phyloP scores from a whole-genome alignment of 2,797 vertebrate species.

The Sylvilagus floridanus region DNA sequence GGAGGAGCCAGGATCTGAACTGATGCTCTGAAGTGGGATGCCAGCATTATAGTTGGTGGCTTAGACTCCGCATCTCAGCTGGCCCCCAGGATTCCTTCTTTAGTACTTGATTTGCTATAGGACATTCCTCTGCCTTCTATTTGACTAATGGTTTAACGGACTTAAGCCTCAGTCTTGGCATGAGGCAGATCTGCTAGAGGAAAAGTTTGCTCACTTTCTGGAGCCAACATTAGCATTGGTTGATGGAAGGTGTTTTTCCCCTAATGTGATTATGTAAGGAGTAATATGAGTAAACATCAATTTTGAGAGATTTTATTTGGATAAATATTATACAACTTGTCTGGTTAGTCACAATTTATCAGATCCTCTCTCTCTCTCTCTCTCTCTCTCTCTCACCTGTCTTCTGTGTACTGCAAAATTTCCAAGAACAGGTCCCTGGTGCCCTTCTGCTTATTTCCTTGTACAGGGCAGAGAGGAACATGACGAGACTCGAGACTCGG shows the following conservation, averaged over 20 bases:
- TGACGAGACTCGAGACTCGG: conserved; percentile 9
- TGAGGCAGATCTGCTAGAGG: not conserved
- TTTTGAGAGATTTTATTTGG: conserved; percentile 70
- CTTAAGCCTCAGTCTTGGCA: not conserved
- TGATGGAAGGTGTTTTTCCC: not conserved
- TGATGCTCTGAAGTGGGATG: too few relatives aligned
- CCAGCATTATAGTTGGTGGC: too few relatives aligned
- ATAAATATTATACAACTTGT: conserved; percentile 63
- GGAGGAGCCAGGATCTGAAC: too few relatives aligned
- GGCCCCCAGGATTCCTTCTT: not conserved
- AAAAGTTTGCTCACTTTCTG: not conserved
- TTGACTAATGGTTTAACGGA: not conserved
- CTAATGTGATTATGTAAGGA: conserved; percentile 8
- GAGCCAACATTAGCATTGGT: not conserved
- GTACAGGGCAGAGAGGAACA: not conserved
- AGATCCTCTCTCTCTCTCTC: conserved; percentile 38
- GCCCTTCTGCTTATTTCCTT: conserved; percentile 52
- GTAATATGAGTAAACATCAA: conserved; percentile 55
- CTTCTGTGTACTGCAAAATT: conserved; percentile 57
- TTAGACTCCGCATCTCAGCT: too few relatives aligned
- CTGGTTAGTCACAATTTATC: conserved; percentile 64
- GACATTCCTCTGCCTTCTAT: not conserved
- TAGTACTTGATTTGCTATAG: not conserved
- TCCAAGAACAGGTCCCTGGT: conserved; percentile 4
- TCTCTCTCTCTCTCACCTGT: conserved; percentile 28